Evolutionary conservation across 1,140 invertebrate genomes (phyloP).

Genomic region (Colletes gigas): DNA sequence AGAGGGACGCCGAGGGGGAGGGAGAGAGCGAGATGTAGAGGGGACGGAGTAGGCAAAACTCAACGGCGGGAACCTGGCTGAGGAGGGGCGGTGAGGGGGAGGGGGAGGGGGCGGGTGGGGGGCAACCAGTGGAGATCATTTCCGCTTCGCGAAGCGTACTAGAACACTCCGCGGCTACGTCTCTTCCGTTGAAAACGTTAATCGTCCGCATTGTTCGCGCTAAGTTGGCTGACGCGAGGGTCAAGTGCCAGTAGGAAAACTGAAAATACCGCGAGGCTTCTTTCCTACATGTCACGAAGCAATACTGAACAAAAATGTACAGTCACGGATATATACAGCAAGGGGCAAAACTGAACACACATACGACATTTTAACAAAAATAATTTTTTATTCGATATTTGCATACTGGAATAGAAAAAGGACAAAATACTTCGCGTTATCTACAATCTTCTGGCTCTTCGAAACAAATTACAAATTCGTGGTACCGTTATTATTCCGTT

Average conservation of each 20-base stretch:
- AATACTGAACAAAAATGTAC: too few relatives aligned
- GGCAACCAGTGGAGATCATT: constrained; percentile 52
- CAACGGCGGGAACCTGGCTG: constrained; percentile 38
- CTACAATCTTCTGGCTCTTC: too few relatives aligned
- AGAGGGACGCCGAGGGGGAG: neutral
- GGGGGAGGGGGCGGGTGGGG: too few relatives aligned
- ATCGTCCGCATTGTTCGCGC: constrained; percentile 50
- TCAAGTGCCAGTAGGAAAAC: constrained; percentile 30
- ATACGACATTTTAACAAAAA: too few relatives aligned
- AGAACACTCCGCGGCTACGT: constrained; percentile 51
- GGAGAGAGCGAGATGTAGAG: constrained; percentile 10
- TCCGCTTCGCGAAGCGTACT: constrained; percentile 60
- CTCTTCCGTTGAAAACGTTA: constrained; percentile 56
- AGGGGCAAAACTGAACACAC: too few relatives aligned
- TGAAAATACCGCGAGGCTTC: neutral
- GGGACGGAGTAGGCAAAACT: constrained; percentile 41
- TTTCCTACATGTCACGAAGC: neutral
- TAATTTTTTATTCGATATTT: too few relatives aligned
- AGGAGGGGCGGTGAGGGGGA: constrained; percentile 17
- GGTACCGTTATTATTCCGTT: too few relatives aligned
- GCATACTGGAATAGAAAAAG: too few relatives aligned
- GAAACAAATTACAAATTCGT: too few relatives aligned
- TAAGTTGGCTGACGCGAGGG: constrained; percentile 30
- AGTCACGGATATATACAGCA: too few relatives aligned
- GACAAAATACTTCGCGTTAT: too few relatives aligned